phyloP scores from a whole-genome alignment of 2,113 vertebrate genomes.

The Lota lota region DNA sequence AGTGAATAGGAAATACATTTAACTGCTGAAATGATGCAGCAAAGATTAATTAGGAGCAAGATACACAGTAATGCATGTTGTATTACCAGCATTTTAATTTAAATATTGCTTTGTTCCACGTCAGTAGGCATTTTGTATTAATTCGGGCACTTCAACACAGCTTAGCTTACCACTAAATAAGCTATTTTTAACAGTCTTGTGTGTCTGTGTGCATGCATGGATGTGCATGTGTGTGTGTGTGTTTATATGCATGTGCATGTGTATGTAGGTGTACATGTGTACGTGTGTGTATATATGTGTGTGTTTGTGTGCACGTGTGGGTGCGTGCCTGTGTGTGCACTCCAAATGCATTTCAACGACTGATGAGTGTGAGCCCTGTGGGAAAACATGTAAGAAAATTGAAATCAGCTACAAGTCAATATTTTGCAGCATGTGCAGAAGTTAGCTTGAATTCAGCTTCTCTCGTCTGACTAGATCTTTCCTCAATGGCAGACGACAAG shows the following conservation, averaged over 20 bases:
- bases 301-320: constrained; percentile 6
- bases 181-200: constrained; percentile 40
- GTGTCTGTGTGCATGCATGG: no score
- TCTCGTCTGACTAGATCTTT: neutral
- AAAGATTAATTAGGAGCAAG: neutral
- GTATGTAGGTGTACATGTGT: no score
- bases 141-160: constrained; percentile 24
- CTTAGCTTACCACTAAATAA: constrained; percentile 24
- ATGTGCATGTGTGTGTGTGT: no score
- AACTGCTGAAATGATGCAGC: constrained; percentile 11
- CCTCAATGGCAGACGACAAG: no score
- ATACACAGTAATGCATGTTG: constrained; percentile 17
- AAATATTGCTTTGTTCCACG: constrained; percentile 46
- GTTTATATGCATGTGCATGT: no score
- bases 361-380: neutral
- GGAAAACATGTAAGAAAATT: constrained; percentile 1
- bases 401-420: neutral
- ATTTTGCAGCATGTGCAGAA: neutral
- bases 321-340: neutral
- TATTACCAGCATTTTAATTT: constrained; percentile 31
- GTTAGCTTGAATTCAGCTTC: neutral
- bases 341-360: neutral
- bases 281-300: neutral
- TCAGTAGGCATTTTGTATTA: constrained; percentile 29
- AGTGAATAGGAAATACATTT: no score